A percentile compares a stretch with the other conserved stretches of the same genome.
Evolutionary conservation across 1,140 invertebrate genomes (phyloP).

Genomic region (Thalassaphorura encarpata): DNA sequence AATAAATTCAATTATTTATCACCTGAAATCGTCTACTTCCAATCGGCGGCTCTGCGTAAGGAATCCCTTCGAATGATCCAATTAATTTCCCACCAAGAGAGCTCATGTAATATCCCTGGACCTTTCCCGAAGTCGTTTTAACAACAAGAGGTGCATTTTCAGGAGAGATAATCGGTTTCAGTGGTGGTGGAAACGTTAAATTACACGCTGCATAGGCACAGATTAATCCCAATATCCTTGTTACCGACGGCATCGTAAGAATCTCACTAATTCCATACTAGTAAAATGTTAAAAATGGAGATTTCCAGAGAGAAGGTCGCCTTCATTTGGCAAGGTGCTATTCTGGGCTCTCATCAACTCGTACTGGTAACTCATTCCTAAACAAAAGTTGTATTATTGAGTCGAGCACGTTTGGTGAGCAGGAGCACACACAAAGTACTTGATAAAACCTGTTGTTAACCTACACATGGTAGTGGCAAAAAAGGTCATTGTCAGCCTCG

Average conservation of each 20-base stretch:
- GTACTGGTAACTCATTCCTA: too few species aligned
- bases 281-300: too few species aligned
- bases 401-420: too few species aligned
- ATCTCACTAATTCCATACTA: too few species aligned
- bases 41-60: conserved; percentile 60
- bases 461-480: too few species aligned
- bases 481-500: too few species aligned
- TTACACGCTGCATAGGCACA: conserved; percentile 4
- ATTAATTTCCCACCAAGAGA: conserved; percentile 3
- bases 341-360: too few species aligned
- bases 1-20: neutral
- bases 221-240: conserved; percentile 2
- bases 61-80: conserved; percentile 57
- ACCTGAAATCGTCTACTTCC: neutral
- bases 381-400: too few species aligned
- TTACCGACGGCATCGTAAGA: neutral
- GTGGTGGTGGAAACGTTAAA: conserved; percentile 1
- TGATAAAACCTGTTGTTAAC: too few species aligned
- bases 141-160: neutral
- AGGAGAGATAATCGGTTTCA: neutral
- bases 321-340: too few species aligned
- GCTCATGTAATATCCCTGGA: conserved; percentile 13
- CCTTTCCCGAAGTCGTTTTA: neutral
- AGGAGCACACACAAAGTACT: too few species aligned
- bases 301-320: too few species aligned